phyloP scores from a whole-genome alignment of 2,888 invertebrate genomes.

The Aradus depressus region DNA sequence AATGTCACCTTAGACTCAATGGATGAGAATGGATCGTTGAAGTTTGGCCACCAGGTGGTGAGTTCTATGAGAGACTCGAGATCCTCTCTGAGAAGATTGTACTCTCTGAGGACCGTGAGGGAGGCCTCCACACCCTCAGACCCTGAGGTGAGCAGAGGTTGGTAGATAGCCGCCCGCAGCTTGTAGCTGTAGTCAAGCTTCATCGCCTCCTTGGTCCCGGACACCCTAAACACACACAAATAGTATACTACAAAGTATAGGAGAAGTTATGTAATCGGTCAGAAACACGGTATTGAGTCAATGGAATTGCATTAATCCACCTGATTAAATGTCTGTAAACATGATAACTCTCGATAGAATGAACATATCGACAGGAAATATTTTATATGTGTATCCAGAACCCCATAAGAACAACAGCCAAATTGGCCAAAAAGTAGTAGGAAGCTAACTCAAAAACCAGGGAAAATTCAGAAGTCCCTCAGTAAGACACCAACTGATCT shows the following conservation, averaged over 20 bases:
- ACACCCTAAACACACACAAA: conserved; percentile 51
- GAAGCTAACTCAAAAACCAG: no score
- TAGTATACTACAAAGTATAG: no score
- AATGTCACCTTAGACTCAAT: conserved; percentile 57
- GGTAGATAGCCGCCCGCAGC: conserved; percentile 60
- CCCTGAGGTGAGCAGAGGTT: conserved; percentile 60
- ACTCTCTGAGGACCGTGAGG: conserved; percentile 63
- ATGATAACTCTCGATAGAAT: no score
- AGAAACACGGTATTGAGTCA: no score
- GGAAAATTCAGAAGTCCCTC: no score
- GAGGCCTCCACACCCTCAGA: conserved; percentile 59
- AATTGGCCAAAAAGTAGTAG: neutral
- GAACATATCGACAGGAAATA: no score
- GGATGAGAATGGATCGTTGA: conserved; percentile 60
- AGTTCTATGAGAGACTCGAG: conserved; percentile 79
- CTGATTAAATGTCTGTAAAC: no score
- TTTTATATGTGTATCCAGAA: no score
- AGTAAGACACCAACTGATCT: no score
- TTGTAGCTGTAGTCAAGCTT: conserved; percentile 79
- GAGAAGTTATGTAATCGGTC: no score
- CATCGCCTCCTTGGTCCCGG: conserved; percentile 69
- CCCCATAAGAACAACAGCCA: no score
- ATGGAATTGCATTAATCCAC: neutral
- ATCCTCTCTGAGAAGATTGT: conserved; percentile 82
- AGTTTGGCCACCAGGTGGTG: conserved; percentile 80